Evolutionary conservation across 1,140 invertebrate species (phyloP), one percentile per base, ranked within the genome.

Genomic region (Trachelipus rathkii): DNA sequence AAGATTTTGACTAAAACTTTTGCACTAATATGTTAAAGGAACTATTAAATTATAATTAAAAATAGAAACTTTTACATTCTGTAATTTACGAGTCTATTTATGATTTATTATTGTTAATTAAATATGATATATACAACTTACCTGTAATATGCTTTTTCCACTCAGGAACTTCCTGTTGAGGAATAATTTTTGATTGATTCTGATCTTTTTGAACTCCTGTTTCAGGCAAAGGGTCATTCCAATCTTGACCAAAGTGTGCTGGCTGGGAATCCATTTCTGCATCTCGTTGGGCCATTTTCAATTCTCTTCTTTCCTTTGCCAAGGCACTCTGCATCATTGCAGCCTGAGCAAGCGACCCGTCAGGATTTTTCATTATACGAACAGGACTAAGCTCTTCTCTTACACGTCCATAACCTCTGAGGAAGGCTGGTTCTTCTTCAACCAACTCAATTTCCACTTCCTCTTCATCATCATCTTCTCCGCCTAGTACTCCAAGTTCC

Each of bases 281-380:
- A 84, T 98, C 95, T 19, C 94, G 86, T 82, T 94, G 93, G 8
- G 94, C 84, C 93, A 96, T 95, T 87, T 96, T 96, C 83, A 92
- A 90, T 84, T 98, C 96, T 71, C 97, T 86, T 70, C 98, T 87
- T 85, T 99, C 97, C 84, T 99, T 99, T 0, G 97, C 93, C 10
- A 99, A 84, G 0, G 97, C 97, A 70, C 93, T 95, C 85, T 99
- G 97, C 97, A 99, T 99, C 95, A 99, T 98, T 0, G 98, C 98
- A 0, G 98, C 95, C 60, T 91, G 98, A 0, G 97, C 97, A 19
- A 99, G 85, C 0, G 95, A 97, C 0, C 98, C 98, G 87, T 98
- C 96, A 10, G 97, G 98, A 88, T 99, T 99, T 86, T 99, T 99
- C 0, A 99, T 96, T 82, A 99, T 99, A 83, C 98, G 89, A 6